Base-by-base conservation (phyloP, 2,888 invertebrate genomes). In the Eupithecia abbreviata region DNA sequence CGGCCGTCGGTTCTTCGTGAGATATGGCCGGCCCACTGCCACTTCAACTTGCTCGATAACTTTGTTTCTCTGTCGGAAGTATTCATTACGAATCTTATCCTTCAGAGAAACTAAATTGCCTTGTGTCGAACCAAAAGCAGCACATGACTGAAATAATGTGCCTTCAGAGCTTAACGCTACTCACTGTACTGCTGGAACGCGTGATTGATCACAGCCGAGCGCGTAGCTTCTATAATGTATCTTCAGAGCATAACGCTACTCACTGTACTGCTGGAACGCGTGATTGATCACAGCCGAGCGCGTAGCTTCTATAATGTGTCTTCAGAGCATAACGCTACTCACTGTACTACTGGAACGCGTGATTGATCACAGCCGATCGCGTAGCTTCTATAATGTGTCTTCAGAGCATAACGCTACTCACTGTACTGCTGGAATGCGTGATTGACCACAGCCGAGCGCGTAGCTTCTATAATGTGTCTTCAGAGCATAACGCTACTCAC, bases 401-500 rank as follows among this genome's bases (percentile, higher is more conserved):
- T 58, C 4, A 42, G 42, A 41, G 15, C 66, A 66, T 66, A 10
- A 68, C 18, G n/a, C 18, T 18, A 69, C 71, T 71, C 13, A 75
- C 71, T 4, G 5, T 51, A 71, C 15, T 47, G 42, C 6, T 47
- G 42, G 41, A n/a, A 67, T 5, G 71, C 47, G 41, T 67, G 18
- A 15, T 67, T 41, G 13, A 75, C 15, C 10, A 71, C 67, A 55
- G 9, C 51, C 3, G 55, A 45, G 18, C 71, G 71, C 6, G 71
- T 67, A 1, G 13, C 10, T 45, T 75, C 75, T 10, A 75, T 67
- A 51, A 51, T 45, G 6, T 30, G 30, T 30, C 30, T 7, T 58
- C 4, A 42, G 42, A 41, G 15, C 66, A 66, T 66, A 10, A 68
- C 18, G n/a, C 18, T 18, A 69, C 71, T 71, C 13, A 75, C 71